phyloP scores from a whole-genome alignment of 2,888 invertebrate genomes.

The Eupithecia exiguata region DNA sequence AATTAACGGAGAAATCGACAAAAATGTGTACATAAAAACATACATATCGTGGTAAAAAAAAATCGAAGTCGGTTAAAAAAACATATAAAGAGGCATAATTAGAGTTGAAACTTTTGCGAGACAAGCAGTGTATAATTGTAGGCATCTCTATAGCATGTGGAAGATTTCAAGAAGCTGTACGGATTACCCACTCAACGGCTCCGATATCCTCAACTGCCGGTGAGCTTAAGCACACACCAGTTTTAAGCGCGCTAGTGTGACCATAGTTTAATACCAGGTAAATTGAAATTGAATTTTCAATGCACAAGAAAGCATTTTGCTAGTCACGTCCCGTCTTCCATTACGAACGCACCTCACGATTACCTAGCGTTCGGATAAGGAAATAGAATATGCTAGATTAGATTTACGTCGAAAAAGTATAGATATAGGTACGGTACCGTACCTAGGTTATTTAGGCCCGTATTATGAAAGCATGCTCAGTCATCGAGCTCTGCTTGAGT shows the following conservation, averaged over 20 bases:
- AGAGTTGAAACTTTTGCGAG: background rate
- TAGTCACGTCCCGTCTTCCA: background rate
- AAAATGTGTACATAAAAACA: too few species aligned
- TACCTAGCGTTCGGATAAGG: background rate
- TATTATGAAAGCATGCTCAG: too few species aligned
- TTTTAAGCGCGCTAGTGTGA: slow-evolving; percentile 24
- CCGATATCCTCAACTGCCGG: slow-evolving; percentile 25
- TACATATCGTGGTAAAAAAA: too few species aligned
- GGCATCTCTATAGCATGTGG: slow-evolving; percentile 4
- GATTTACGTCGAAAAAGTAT: background rate
- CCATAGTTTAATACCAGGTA: slow-evolving; percentile 8
- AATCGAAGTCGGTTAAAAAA: too few species aligned
- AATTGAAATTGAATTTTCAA: slow-evolving; percentile 3
- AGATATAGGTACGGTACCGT: too few species aligned
- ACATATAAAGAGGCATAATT: background rate
- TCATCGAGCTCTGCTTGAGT: too few species aligned
- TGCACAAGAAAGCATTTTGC: slow-evolving; percentile 1
- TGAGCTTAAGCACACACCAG: slow-evolving; percentile 30
- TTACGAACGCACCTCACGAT: background rate
- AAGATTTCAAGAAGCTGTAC: slow-evolving; percentile 23
- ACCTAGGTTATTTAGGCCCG: too few species aligned
- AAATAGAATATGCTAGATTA: background rate
- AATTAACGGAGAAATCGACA: too few species aligned
- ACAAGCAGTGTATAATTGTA: background rate
- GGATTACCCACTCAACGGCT: slow-evolving; percentile 30